Evolutionary conservation across 2,888 invertebrate species (phyloP).

Genomic region (Limnephilus auricula): DNA sequence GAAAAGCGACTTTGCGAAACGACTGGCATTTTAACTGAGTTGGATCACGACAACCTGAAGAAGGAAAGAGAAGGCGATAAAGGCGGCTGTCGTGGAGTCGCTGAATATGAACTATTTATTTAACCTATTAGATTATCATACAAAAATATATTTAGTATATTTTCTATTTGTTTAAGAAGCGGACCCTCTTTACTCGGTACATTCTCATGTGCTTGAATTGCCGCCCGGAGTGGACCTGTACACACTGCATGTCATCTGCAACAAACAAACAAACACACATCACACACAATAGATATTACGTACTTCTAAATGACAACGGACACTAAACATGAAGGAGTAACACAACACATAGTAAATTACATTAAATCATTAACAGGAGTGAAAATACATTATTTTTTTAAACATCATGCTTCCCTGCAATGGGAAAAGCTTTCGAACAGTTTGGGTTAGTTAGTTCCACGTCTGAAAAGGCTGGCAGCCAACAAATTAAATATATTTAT

Average conservation of each 20-base stretch:
- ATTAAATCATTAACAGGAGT: background rate
- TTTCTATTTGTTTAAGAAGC: conserved; percentile 58
- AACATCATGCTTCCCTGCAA: too few species aligned
- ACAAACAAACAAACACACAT: conserved; percentile 44
- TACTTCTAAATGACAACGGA: background rate
- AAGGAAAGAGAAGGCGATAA: conserved; percentile 28
- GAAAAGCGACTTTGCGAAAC: conserved; percentile 78
- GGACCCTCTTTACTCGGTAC: conserved; percentile 57
- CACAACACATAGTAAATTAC: background rate
- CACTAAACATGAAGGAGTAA: background rate
- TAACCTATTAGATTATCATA: conserved; percentile 41
- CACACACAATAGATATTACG: background rate
- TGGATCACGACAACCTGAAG: conserved; percentile 6
- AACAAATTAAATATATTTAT: too few species aligned
- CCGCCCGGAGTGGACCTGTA: conserved; percentile 57
- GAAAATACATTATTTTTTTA: too few species aligned
- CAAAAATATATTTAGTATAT: conserved; percentile 51
- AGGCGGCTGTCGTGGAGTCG: conserved; percentile 4
- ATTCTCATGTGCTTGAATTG: conserved; percentile 54
- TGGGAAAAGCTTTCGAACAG: too few species aligned
- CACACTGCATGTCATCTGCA: conserved; percentile 65
- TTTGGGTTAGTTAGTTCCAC: too few species aligned
- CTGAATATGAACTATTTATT: conserved; percentile 4
- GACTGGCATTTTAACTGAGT: conserved; percentile 76
- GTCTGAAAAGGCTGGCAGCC: too few species aligned